Conservation (phyloP, 2,888 invertebrate genomes). For the Monochamus alternatus region DNA sequence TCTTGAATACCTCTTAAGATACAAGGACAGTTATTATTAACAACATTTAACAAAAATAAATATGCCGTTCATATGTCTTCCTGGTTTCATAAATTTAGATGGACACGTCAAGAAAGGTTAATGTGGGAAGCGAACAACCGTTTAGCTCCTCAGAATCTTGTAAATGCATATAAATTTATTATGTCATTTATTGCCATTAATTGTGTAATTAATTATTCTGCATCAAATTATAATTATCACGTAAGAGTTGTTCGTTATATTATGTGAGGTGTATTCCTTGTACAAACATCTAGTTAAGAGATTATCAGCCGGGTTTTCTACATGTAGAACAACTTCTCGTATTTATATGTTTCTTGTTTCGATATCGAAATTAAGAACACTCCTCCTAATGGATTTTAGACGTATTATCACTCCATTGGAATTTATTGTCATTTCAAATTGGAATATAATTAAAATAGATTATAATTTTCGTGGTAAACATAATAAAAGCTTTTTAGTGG, state of each 20-base stretch:
- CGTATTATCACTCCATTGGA: conserved; percentile 48
- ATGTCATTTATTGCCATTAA: conserved; percentile 42
- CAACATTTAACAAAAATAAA: conserved; percentile 5
- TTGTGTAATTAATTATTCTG: conserved; percentile 46
- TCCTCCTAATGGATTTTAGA: conserved; percentile 50
- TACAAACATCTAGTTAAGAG: conserved; percentile 52
- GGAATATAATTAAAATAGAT: conserved; percentile 56
- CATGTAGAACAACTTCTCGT: conserved; percentile 62
- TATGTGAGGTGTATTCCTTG: conserved; percentile 48
- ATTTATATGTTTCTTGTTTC: conserved; percentile 61
- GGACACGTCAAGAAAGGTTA: conserved; percentile 7
- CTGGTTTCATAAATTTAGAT: conserved; percentile 4
- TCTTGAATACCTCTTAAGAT: not conserved
- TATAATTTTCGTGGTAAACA: conserved; percentile 40
- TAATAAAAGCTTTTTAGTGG: conserved; percentile 37
- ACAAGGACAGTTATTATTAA: not conserved
- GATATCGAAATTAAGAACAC: conserved; percentile 60
- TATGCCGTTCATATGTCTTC: not conserved
- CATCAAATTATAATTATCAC: conserved; percentile 46
- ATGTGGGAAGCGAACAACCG: conserved; percentile 46
- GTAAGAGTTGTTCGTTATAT: conserved; percentile 43
- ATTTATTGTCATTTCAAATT: conserved; percentile 50
- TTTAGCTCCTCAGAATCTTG: conserved; percentile 40
- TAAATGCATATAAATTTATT: conserved; percentile 42
- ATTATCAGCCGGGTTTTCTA: conserved; percentile 56